Evolutionary conservation across 2,888 invertebrate genomes (phyloP).

Genomic region (Dasysyrphus tricinctus): DNA sequence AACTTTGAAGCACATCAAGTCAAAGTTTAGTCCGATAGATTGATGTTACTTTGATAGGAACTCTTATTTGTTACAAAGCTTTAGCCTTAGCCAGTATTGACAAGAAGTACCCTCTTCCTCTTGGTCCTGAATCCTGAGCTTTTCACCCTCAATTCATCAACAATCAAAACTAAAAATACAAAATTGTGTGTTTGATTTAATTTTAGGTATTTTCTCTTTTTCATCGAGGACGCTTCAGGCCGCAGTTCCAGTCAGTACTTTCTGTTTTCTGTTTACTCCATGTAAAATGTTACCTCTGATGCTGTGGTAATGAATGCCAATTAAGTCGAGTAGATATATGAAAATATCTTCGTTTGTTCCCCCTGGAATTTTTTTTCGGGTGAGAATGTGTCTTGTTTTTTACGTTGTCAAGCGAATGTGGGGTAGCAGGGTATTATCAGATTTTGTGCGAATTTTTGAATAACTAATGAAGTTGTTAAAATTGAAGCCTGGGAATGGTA

Average conservation of each 20-base stretch:
- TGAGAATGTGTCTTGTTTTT: conserved; percentile 5
- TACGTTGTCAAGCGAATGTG: not conserved
- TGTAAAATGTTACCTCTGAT: conserved; percentile 37
- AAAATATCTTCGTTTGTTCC: conserved; percentile 36
- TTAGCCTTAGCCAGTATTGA: conserved; percentile 23
- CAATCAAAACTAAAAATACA: conserved; percentile 47
- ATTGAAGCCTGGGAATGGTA: too few species aligned
- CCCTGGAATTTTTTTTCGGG: not conserved
- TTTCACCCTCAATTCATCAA: not conserved
- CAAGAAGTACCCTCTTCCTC: not conserved
- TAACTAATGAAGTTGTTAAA: conserved; percentile 1
- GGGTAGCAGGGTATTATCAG: conserved; percentile 38
- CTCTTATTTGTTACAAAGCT: conserved; percentile 42
- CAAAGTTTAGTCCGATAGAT: not conserved
- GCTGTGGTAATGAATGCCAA: conserved; percentile 72
- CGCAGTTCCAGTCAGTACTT: not conserved
- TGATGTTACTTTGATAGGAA: conserved; percentile 43
- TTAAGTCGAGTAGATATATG: conserved; percentile 55
- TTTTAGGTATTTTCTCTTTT: conserved; percentile 53
- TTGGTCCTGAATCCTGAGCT: not conserved
- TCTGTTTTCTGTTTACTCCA: conserved; percentile 29
- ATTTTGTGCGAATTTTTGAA: conserved; percentile 33
- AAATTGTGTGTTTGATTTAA: conserved; percentile 62
- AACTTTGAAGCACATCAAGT: not conserved
- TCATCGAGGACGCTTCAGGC: not conserved